Evolutionary conservation across 1,140 invertebrate genomes (phyloP).

Genomic region (Drosophila tsacasi): DNA sequence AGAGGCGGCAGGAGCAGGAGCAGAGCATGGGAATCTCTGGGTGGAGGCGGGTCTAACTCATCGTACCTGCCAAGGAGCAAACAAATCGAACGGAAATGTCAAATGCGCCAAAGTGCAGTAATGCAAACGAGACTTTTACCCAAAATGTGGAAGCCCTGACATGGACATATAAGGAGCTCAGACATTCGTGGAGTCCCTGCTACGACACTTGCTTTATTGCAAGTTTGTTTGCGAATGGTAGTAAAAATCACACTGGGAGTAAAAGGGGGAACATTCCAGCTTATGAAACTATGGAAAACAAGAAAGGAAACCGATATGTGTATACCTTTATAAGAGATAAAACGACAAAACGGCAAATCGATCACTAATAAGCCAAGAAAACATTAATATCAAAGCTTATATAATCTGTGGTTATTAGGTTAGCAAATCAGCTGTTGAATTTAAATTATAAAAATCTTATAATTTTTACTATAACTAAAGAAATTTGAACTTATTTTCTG

Average conservation of each 20-base stretch:
- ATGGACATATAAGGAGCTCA: constrained; percentile 25
- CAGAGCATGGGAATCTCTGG: neutral
- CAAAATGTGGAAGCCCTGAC: constrained; percentile 39
- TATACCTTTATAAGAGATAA: neutral
- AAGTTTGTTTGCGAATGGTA: constrained; percentile 21
- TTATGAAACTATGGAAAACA: neutral
- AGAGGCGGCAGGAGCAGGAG: neutral
- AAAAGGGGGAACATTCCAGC: neutral
- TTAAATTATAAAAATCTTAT: too few species aligned
- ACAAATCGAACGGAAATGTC: constrained; percentile 85
- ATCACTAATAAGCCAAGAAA: too few species aligned
- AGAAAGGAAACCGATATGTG: neutral
- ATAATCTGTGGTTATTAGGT: too few species aligned
- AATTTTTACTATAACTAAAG: too few species aligned
- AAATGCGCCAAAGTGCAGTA: constrained; percentile 80
- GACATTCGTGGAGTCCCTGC: constrained; percentile 22
- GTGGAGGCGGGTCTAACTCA: constrained; percentile 21
- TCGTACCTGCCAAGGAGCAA: constrained; percentile 47
- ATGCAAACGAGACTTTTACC: constrained; percentile 69
- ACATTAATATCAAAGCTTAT: too few species aligned
- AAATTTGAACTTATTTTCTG: too few species aligned
- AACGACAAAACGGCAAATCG: too few species aligned
- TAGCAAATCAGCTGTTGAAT: too few species aligned
- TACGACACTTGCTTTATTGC: constrained; percentile 33
- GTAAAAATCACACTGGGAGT: neutral